Conservation (phyloP, 2,888 invertebrate genomes). For the Cephus pulcher region DNA sequence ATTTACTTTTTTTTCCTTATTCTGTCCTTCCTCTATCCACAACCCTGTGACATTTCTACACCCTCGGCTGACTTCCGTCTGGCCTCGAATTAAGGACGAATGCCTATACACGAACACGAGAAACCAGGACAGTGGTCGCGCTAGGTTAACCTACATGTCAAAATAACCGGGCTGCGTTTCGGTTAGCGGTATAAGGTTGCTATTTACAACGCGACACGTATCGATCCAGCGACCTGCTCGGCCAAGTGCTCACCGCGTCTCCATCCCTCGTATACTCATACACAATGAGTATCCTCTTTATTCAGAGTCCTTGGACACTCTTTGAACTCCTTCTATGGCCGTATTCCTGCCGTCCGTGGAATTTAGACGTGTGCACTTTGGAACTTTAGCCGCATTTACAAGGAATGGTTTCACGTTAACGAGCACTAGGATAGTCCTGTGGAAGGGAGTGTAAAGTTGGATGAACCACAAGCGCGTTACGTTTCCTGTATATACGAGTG, state of each 20-base stretch:
- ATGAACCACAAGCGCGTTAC: background rate
- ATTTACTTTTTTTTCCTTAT: background rate
- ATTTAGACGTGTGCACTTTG: background rate
- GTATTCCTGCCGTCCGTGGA: background rate
- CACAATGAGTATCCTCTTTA: background rate
- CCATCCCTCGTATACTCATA: background rate
- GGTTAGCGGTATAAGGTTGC: constrained; percentile 3
- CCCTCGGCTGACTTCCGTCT: background rate
- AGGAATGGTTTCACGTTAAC: background rate
- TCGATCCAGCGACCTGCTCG: constrained; percentile 32
- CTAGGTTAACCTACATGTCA: constrained; percentile 1
- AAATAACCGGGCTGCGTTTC: constrained; percentile 1
- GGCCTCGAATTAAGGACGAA: background rate
- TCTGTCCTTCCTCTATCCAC: background rate
- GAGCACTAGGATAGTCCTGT: background rate
- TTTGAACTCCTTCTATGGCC: background rate
- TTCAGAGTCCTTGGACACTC: background rate
- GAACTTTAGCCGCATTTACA: background rate
- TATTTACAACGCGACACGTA: constrained; percentile 31
- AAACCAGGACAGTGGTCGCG: background rate
- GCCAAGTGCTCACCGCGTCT: background rate
- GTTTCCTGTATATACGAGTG: background rate
- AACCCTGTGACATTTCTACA: background rate
- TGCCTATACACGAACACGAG: background rate
- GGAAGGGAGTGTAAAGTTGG: background rate